These are phyloP conservation scores for Ciconia maguari DNA, from an alignment of 2,113 vertebrate genomes.

Conservation along the genomic window DNA sequence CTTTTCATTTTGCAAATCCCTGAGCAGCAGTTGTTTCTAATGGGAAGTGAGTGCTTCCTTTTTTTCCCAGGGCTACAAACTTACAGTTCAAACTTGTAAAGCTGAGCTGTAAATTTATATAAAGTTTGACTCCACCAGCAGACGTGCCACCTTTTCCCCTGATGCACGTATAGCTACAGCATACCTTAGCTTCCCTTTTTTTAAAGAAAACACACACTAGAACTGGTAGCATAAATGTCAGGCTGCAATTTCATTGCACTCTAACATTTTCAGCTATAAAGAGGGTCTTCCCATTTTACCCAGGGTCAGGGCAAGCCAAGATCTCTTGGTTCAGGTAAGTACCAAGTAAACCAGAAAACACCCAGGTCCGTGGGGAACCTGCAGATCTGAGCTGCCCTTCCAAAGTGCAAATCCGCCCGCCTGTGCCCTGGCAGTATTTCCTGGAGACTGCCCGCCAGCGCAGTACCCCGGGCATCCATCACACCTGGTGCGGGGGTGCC, in stretches of 20 bases:
- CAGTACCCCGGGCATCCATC: fast-evolving
- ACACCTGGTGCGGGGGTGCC: too few relatives aligned
- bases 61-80: neutral
- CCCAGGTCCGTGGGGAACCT: neutral
- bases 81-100: neutral
- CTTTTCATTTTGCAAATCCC: neutral
- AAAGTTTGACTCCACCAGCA: neutral
- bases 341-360: neutral
- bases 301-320: neutral
- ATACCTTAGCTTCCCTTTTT: neutral
- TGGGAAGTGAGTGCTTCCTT: neutral
- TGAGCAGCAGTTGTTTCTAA: neutral
- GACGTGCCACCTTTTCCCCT: neutral
- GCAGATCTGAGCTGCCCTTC: neutral
- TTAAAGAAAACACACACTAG: neutral
- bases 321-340: neutral
- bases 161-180: neutral
- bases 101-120: neutral
- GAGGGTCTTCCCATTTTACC: neutral
- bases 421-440: neutral
- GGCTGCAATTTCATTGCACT: neutral
- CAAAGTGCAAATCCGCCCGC: neutral
- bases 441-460: too few relatives aligned
- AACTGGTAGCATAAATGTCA: neutral
- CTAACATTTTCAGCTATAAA: neutral